These are phyloP conservation scores for Saguinus midas DNA, from an alignment of 2,113 vertebrate genomes.

Conservation along the genomic window DNA sequence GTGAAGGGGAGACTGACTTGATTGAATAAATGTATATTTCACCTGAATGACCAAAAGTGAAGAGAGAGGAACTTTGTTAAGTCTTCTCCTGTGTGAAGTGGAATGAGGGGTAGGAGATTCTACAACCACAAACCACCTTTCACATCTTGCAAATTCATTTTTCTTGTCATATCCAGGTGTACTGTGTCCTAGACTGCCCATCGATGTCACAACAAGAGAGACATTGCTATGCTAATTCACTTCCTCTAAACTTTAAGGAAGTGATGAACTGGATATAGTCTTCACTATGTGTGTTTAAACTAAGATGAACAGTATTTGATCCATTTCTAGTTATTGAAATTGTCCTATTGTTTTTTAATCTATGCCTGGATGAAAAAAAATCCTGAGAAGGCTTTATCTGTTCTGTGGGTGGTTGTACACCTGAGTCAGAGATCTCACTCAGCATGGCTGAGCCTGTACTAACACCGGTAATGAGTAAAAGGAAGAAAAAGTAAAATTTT, in stretches of 20 bases:
- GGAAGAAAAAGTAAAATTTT: not conserved
- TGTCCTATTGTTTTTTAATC: not conserved
- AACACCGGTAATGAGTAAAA: not conserved
- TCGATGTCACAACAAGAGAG: not conserved
- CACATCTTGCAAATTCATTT: not conserved
- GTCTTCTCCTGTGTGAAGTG: not conserved
- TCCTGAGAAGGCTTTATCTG: not conserved
- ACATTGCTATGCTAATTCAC: not conserved
- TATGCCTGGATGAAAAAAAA: not conserved
- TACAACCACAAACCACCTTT: not conserved
- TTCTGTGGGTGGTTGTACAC: not conserved
- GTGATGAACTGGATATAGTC: too few species aligned
- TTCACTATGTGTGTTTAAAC: not conserved
- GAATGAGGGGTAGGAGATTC: too few species aligned
- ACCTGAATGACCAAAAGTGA: not conserved
- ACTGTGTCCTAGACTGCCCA: not conserved
- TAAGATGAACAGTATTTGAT: not conserved
- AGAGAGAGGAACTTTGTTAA: too few species aligned
- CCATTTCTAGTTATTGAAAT: not conserved
- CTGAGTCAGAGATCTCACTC: not conserved
- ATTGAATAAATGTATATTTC: not conserved
- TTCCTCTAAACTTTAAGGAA: not conserved
- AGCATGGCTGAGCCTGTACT: not conserved
- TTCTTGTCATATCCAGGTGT: not conserved
- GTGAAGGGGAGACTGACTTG: not conserved